These are phyloP conservation scores for Anthrax anthrax DNA, from an alignment of 2,888 invertebrate species.

Conservation along the genomic window DNA sequence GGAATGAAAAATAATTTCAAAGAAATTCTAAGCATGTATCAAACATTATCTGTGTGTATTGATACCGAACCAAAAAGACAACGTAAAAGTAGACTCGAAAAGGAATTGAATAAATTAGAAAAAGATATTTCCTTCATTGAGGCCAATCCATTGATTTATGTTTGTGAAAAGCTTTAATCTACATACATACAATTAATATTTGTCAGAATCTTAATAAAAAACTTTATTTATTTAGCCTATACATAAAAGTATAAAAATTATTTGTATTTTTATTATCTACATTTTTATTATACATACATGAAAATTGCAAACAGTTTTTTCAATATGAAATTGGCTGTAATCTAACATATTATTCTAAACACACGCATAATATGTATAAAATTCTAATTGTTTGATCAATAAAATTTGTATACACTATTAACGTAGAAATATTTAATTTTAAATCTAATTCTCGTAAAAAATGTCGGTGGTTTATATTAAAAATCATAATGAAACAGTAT, in stretches of 20 bases:
- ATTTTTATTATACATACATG: too few relatives aligned
- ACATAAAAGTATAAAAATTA: too few relatives aligned
- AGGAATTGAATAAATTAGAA: not conserved
- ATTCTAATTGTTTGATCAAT: not conserved
- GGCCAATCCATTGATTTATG: not conserved
- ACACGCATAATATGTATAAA: too few relatives aligned
- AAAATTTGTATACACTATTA: not conserved
- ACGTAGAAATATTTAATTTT: not conserved
- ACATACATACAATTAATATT: too few relatives aligned
- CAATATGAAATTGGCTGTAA: too few relatives aligned
- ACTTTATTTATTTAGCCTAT: too few relatives aligned
- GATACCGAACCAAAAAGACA: not conserved
- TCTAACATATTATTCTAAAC: too few relatives aligned
- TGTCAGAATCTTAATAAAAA: too few relatives aligned
- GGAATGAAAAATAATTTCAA: not conserved
- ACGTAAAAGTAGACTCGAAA: not conserved
- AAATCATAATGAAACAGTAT: constrained; percentile 53
- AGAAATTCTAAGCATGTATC: not conserved
- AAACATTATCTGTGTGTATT: not conserved
- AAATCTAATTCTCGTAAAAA: constrained; percentile 7
- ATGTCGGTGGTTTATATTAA: constrained; percentile 53
- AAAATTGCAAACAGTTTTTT: too few relatives aligned
- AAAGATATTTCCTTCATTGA: not conserved
- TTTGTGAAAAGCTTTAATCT: too few relatives aligned
- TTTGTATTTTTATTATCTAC: too few relatives aligned